A percentile compares a stretch with the other conserved stretches of the same genome.
Conservation (phyloP, 2,113 vertebrate genomes). For the Lanius ludovicianus region DNA sequence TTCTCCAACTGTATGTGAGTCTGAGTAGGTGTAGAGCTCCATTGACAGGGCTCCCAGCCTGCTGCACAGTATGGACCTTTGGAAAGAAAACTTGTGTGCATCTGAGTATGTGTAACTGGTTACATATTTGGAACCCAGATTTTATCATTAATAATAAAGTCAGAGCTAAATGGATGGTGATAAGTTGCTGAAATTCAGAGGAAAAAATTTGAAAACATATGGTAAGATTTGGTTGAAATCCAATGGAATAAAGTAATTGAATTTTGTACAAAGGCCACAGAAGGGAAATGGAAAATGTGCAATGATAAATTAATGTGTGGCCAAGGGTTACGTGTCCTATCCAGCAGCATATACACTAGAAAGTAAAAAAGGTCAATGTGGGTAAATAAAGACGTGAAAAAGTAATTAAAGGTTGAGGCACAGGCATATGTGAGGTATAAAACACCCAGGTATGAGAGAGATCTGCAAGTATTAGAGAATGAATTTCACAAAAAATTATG, state of each 20-base stretch:
- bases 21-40: neutral
- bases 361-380: conserved; percentile 43
- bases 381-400: conserved; percentile 57
- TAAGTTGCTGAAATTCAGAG: conserved; percentile 59
- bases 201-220: conserved; percentile 58
- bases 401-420: conserved; percentile 42
- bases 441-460: neutral
- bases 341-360: conserved; percentile 21
- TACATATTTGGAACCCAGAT: conserved; percentile 44
- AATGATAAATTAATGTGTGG: conserved; percentile 60
- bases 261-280: conserved; percentile 57
- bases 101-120: neutral
- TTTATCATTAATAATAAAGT: conserved; percentile 63
- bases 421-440: conserved; percentile 15
- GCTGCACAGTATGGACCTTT: neutral
- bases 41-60: neutral
- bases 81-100: neutral
- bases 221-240: conserved; percentile 47
- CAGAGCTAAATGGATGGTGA: conserved; percentile 53
- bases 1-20: neutral
- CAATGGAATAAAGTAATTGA: conserved; percentile 64
- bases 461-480: conserved; percentile 17
- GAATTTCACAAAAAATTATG: conserved; percentile 46
- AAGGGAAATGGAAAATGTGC: conserved; percentile 64
- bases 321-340: conserved; percentile 38